These are phyloP conservation scores for Cryptocheilus praepositus DNA, from an alignment of 2,888 invertebrate genomes.

Conservation along the genomic window DNA sequence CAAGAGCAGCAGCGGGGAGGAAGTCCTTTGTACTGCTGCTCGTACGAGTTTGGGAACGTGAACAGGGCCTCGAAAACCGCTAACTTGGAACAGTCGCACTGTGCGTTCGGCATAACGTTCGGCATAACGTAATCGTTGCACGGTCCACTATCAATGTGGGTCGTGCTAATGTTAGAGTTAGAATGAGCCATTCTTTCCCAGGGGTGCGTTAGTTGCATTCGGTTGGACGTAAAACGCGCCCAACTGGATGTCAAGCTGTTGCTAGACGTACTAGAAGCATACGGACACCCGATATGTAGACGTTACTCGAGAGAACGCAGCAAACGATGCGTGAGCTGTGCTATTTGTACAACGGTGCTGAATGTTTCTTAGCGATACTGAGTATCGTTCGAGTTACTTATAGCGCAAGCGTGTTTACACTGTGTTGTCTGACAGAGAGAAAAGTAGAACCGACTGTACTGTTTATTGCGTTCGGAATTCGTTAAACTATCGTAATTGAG, in stretches of 20 bases:
- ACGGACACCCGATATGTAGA: slow-evolving; percentile 7
- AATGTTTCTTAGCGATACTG: too few species aligned
- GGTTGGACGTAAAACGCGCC: slow-evolving; percentile 69
- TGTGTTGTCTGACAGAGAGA: too few species aligned
- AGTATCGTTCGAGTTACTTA: too few species aligned
- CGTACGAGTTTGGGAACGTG: slow-evolving; percentile 37
- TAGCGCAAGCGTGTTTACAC: too few species aligned
- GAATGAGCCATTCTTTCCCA: slow-evolving; percentile 64
- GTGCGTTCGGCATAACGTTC: slow-evolving; percentile 39
- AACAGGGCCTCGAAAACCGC: slow-evolving; percentile 40
- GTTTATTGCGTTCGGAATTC: too few species aligned
- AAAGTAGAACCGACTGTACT: too few species aligned
- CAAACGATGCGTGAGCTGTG: too few species aligned
- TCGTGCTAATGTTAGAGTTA: slow-evolving; percentile 58
- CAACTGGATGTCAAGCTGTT: slow-evolving; percentile 66
- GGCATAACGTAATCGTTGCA: slow-evolving; percentile 54
- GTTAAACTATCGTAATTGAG: too few species aligned
- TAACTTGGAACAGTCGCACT: slow-evolving; percentile 61
- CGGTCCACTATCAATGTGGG: slow-evolving; percentile 52
- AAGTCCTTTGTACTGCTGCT: slow-evolving; percentile 37
- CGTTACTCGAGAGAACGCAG: too few species aligned
- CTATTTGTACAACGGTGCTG: background rate
- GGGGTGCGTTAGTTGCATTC: slow-evolving; percentile 68
- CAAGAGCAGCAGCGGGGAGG: slow-evolving; percentile 37
- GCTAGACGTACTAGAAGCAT: slow-evolving; percentile 67